A percentile compares a stretch with the other conserved stretches of the same genome.
Evolutionary conservation across 1,140 invertebrate species (phyloP).

Genomic region (Calycopis cecrops): DNA sequence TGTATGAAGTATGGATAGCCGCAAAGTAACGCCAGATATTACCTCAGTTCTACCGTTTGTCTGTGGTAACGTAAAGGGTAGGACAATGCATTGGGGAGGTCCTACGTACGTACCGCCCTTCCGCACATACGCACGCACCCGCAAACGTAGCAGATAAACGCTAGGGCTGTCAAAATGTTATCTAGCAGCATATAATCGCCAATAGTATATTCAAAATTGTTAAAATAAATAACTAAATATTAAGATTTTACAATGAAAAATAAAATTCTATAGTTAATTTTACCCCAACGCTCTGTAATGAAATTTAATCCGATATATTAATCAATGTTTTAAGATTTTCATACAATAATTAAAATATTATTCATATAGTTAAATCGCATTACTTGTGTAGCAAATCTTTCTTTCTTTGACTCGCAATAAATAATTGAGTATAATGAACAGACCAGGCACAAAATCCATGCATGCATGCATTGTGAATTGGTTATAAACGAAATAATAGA

Average conservation of each 20-base stretch:
- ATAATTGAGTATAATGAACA: constrained; percentile 1
- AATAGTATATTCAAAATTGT: constrained; percentile 32
- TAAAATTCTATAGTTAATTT: constrained; percentile 16
- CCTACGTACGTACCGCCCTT: too few relatives aligned
- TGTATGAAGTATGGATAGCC: neutral
- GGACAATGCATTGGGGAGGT: too few relatives aligned
- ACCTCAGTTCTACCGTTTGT: neutral
- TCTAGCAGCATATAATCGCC: constrained; percentile 32
- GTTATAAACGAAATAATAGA: constrained; percentile 11
- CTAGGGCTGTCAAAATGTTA: constrained; percentile 16
- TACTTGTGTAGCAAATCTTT: constrained; percentile 26
- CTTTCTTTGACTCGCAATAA: constrained; percentile 12
- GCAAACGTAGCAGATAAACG: neutral
- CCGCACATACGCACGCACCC: too few relatives aligned
- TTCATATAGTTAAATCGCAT: constrained; percentile 23
- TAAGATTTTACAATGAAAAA: constrained; percentile 14
- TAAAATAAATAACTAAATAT: constrained; percentile 25
- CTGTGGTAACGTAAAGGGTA: neutral
- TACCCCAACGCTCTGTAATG: constrained; percentile 17
- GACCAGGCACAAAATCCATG: constrained; percentile 45
- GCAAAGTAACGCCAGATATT: constrained; percentile 1
- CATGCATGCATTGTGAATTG: constrained; percentile 17
- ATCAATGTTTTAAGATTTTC: constrained; percentile 15
- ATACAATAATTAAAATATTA: constrained; percentile 14
- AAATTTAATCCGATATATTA: constrained; percentile 31